Percentiles rank a stretch among this genome's conserved stretches.
These are phyloP conservation scores for Ectemnius continuus DNA, from an alignment of 2,888 invertebrate species.

Conservation along the genomic window DNA sequence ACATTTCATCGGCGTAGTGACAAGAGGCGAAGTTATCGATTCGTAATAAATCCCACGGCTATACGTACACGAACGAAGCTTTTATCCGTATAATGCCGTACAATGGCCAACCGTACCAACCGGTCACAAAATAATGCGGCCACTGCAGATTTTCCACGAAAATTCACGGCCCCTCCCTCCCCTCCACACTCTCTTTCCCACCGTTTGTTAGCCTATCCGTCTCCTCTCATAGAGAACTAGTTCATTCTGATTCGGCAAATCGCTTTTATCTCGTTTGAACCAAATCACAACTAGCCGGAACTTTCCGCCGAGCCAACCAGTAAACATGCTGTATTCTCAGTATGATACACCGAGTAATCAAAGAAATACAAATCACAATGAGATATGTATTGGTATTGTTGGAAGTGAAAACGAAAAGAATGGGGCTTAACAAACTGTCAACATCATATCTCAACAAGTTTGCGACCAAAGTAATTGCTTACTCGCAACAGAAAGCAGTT, in stretches of 20 bases:
- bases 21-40: constrained; percentile 67
- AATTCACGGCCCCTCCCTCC: constrained; percentile 59
- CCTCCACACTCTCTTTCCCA: constrained; percentile 27
- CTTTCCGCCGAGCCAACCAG: constrained; percentile 48
- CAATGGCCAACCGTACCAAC: constrained; percentile 61
- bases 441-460: too few relatives aligned
- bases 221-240: constrained; percentile 48
- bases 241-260: constrained; percentile 62
- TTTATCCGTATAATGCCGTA: constrained; percentile 67
- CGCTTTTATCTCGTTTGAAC: constrained; percentile 61
- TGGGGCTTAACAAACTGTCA: too few relatives aligned
- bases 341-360: constrained; percentile 39
- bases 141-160: constrained; percentile 60
- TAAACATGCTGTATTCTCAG: constrained; percentile 50
- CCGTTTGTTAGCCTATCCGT: background rate
- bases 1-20: constrained; percentile 65
- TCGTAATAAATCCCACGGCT: constrained; percentile 68
- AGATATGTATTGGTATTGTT: too few relatives aligned
- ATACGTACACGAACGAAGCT: constrained; percentile 61
- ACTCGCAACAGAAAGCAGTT: too few relatives aligned
- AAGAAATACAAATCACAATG: background rate
- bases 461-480: too few relatives aligned
- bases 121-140: constrained; percentile 66
- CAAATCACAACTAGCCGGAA: constrained; percentile 53
- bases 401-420: too few relatives aligned